Percentiles rank a stretch among this genome's conserved stretches.
phyloP scores from a whole-genome alignment of 2,888 invertebrate species.

The Miltochrista miniata region DNA sequence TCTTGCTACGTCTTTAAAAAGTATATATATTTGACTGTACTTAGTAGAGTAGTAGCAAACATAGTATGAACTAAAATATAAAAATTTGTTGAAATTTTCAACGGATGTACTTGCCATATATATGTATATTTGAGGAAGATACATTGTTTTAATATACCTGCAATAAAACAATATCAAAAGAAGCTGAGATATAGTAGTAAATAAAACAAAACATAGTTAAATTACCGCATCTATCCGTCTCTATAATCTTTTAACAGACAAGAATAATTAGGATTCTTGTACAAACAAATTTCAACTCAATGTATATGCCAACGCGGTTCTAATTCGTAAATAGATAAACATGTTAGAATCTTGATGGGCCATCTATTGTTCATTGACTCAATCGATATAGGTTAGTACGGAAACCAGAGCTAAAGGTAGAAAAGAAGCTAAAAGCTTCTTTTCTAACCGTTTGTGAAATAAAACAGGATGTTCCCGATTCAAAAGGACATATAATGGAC shows the following conservation, averaged over 20 bases:
- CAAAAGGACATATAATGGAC: too few relatives aligned
- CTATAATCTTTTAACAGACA: constrained; percentile 31
- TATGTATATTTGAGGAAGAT: too few relatives aligned
- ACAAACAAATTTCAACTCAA: constrained; percentile 25
- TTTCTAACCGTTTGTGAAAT: constrained; percentile 46
- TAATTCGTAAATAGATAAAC: constrained; percentile 11
- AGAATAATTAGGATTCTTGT: constrained; percentile 28
- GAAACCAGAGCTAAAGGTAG: too few relatives aligned
- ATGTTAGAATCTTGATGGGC: constrained; percentile 45
- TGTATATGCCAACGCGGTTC: background rate
- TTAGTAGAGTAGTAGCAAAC: too few relatives aligned
- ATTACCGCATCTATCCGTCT: constrained; percentile 29
- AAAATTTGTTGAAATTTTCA: too few relatives aligned
- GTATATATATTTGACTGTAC: too few relatives aligned
- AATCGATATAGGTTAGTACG: constrained; percentile 65
- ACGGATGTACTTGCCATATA: too few relatives aligned
- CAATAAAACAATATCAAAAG: too few relatives aligned
- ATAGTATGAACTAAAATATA: too few relatives aligned
- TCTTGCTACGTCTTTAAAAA: too few relatives aligned
- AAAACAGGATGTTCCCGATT: background rate
- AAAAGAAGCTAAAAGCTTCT: constrained; percentile 55
- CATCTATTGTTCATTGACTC: constrained; percentile 63
- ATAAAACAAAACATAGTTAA: constrained; percentile 30
- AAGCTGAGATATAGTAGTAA: too few relatives aligned
- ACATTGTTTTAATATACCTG: too few relatives aligned